These are phyloP conservation scores for Agrilus planipennis DNA, from an alignment of 1,140 invertebrate genomes.

Conservation along the genomic window DNA sequence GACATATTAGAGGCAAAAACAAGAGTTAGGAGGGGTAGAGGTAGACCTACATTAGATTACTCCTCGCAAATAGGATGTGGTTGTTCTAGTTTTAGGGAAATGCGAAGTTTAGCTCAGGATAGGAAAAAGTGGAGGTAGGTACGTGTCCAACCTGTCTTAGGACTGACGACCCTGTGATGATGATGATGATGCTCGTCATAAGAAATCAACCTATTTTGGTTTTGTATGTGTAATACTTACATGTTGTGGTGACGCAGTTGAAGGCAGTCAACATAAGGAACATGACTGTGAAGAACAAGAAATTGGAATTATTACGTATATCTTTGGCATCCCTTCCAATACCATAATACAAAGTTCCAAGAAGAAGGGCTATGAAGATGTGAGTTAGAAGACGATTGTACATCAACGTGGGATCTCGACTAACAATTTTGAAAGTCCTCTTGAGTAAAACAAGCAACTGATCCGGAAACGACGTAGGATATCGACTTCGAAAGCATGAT, in stretches of 20 bases:
- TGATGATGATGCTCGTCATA: too few relatives aligned
- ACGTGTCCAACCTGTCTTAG: too few relatives aligned
- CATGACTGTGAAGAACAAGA: conserved; percentile 19
- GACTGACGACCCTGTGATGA: too few relatives aligned
- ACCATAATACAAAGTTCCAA: conserved; percentile 66
- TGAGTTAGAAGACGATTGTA: conserved; percentile 67
- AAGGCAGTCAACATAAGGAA: conserved; percentile 52
- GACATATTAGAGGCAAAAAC: too few relatives aligned
- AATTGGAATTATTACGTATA: conserved; percentile 19
- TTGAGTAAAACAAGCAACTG: conserved; percentile 52
- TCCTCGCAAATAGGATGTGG: too few relatives aligned
- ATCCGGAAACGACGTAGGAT: conserved; percentile 50
- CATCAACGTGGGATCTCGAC: conserved; percentile 52
- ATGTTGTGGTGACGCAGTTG: conserved; percentile 73
- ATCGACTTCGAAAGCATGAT: conserved; percentile 21
- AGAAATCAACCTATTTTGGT: too few relatives aligned
- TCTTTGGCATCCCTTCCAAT: conserved; percentile 46
- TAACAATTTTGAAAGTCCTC: conserved; percentile 46
- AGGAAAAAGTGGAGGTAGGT: too few relatives aligned
- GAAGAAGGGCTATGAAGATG: conserved; percentile 58
- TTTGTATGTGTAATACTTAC: too few relatives aligned
- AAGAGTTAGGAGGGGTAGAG: too few relatives aligned
- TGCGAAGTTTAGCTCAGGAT: too few relatives aligned
- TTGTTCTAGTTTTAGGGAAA: too few relatives aligned
- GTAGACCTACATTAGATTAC: too few relatives aligned